Conservation (phyloP, 2,797 vertebrate species). For the Manis crassicaudata region DNA sequence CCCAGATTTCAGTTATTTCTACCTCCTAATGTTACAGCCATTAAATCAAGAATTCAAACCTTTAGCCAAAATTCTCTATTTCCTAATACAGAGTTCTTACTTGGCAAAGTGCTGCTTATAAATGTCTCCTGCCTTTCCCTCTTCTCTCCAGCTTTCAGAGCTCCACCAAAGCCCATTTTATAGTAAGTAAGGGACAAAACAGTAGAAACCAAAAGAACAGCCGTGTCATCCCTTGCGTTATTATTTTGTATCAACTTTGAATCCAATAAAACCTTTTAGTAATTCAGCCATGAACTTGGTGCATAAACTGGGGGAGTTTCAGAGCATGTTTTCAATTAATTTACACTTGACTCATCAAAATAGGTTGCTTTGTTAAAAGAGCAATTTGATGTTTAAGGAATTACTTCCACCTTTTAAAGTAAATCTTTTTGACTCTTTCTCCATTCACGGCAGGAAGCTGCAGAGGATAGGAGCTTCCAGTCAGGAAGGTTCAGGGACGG, state of each 20-base stretch:
- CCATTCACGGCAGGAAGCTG: slow-evolving; percentile 12
- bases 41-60: slow-evolving; percentile 73
- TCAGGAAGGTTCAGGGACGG: slow-evolving; percentile 43
- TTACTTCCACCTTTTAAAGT: slow-evolving; percentile 64
- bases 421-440: not conserved
- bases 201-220: slow-evolving; percentile 32
- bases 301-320: not conserved
- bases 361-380: not conserved
- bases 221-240: not conserved
- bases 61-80: slow-evolving; percentile 65
- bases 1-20: slow-evolving; percentile 68
- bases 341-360: slow-evolving; percentile 54
- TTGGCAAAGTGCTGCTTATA: slow-evolving; percentile 57
- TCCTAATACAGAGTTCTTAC: slow-evolving; percentile 62
- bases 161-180: slow-evolving; percentile 28
- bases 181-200: slow-evolving; percentile 34
- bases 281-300: slow-evolving; percentile 32
- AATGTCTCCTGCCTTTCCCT: slow-evolving; percentile 52
- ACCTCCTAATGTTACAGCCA: slow-evolving; percentile 71
- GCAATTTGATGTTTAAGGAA: slow-evolving; percentile 59
- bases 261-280: slow-evolving; percentile 28
- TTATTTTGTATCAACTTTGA: slow-evolving; percentile 54
- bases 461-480: not conserved
- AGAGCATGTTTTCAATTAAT: slow-evolving; percentile 62
- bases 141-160: slow-evolving; percentile 30